Percentiles rank a stretch among this genome's conserved stretches.
phyloP scores from a whole-genome alignment of 1,140 invertebrate species.

The Hyles euphorbiae region DNA sequence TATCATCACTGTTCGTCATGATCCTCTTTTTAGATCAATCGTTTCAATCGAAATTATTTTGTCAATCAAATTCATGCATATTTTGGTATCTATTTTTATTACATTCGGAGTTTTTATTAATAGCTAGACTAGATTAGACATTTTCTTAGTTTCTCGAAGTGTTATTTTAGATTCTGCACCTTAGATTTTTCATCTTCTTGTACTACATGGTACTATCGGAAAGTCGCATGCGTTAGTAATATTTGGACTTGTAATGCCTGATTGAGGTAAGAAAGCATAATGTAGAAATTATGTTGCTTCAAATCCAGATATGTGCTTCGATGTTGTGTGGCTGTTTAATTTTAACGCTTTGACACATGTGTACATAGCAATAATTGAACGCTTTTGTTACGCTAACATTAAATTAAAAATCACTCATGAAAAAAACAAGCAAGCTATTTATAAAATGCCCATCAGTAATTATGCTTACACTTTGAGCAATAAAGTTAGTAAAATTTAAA shows the following conservation, averaged over 20 bases:
- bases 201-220: slow-evolving; percentile 46
- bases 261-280: slow-evolving; percentile 33
- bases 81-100: slow-evolving; percentile 53
- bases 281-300: slow-evolving; percentile 22
- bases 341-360: background rate
- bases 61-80: slow-evolving; percentile 47
- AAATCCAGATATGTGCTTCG: background rate
- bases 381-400: no score
- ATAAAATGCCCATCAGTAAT: background rate
- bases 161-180: slow-evolving; percentile 63
- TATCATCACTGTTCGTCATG: slow-evolving; percentile 62
- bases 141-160: slow-evolving; percentile 50
- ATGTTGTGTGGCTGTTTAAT: slow-evolving; percentile 1
- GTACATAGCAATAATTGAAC: background rate
- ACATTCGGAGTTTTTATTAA: slow-evolving; percentile 48
- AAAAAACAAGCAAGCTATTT: background rate
- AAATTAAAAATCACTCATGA: background rate
- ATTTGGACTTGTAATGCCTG: slow-evolving; percentile 25
- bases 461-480: background rate
- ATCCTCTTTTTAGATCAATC: slow-evolving; percentile 43
- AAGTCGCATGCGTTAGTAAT: slow-evolving; percentile 44
- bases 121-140: slow-evolving; percentile 51
- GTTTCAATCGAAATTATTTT: slow-evolving; percentile 43
- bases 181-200: slow-evolving; percentile 59
- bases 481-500: background rate